A percentile compares a stretch with the other conserved stretches of the same genome.
phyloP scores from a whole-genome alignment of 2,113 vertebrate species.

The Xiphias gladius region DNA sequence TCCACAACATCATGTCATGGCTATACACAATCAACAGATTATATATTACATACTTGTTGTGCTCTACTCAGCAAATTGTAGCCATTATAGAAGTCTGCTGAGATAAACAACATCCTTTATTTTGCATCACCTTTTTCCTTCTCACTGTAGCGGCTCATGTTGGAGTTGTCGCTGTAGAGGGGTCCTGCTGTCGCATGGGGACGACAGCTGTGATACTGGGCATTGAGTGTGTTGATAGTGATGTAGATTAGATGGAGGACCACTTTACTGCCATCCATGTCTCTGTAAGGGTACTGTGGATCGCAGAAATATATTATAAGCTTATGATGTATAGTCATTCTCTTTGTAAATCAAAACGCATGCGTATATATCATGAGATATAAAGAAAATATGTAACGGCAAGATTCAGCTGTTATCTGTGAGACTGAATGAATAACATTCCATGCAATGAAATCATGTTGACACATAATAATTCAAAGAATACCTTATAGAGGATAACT shows the following conservation, averaged over 20 bases:
- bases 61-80: neutral
- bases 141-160: conserved; percentile 98
- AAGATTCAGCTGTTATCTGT: neutral
- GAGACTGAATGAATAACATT: neutral
- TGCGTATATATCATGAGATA: neutral
- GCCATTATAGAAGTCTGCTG: neutral
- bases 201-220: conserved; percentile 99
- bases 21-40: neutral
- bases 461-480: neutral
- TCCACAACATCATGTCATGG: neutral
- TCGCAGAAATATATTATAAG: neutral
- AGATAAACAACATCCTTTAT: conserved; percentile 8
- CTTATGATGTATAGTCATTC: neutral
- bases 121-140: conserved; percentile 94
- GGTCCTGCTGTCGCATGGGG: conserved; percentile 95
- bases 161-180: conserved; percentile 98
- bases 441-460: neutral
- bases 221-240: conserved; percentile 97
- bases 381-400: neutral
- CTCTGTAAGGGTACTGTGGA: conserved; percentile 95
- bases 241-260: conserved; percentile 98
- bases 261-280: conserved; percentile 96
- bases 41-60: neutral
- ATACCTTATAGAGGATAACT: conserved; percentile 98
- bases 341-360: neutral